A percentile compares a stretch with the other conserved stretches of the same genome.
These are phyloP conservation scores for Heteromormyrus szaboi DNA, from an alignment of 2,797 vertebrate genomes.

Conservation along the genomic window DNA sequence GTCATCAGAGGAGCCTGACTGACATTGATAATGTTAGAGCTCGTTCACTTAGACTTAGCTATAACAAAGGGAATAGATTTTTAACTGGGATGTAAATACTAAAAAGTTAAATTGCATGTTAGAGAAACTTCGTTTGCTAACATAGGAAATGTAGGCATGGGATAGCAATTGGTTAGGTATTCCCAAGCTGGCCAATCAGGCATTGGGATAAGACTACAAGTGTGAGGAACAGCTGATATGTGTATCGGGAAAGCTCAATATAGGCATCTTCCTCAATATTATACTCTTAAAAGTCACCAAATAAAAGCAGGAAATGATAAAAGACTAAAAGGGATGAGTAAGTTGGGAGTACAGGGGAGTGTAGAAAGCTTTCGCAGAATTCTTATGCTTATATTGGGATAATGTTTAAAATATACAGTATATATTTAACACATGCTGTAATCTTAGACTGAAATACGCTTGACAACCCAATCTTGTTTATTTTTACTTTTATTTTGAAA, in stretches of 20 bases:
- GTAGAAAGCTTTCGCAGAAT: background rate
- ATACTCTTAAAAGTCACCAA: background rate
- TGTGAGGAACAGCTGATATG: background rate
- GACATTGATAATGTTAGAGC: background rate
- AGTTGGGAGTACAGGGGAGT: background rate
- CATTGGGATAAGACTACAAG: background rate
- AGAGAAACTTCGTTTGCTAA: background rate
- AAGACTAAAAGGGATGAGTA: background rate
- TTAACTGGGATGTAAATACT: background rate
- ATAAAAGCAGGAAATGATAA: background rate
- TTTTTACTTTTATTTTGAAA: conserved; percentile 1
- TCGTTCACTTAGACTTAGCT: background rate
- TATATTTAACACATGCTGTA: background rate
- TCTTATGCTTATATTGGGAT: background rate
- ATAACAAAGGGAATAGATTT: background rate
- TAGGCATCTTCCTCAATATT: background rate
- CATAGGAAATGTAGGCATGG: background rate
- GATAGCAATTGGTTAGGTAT: background rate
- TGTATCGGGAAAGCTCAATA: background rate
- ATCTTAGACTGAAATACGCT: background rate
- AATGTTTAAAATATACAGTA: background rate
- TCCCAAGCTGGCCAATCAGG: background rate
- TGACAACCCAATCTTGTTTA: background rate
- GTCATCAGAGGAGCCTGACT: background rate
- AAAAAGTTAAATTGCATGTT: background rate